These are phyloP conservation scores for Struthidea cinerea DNA, from an alignment of 2,113 vertebrate genomes.

Conservation along the genomic window DNA sequence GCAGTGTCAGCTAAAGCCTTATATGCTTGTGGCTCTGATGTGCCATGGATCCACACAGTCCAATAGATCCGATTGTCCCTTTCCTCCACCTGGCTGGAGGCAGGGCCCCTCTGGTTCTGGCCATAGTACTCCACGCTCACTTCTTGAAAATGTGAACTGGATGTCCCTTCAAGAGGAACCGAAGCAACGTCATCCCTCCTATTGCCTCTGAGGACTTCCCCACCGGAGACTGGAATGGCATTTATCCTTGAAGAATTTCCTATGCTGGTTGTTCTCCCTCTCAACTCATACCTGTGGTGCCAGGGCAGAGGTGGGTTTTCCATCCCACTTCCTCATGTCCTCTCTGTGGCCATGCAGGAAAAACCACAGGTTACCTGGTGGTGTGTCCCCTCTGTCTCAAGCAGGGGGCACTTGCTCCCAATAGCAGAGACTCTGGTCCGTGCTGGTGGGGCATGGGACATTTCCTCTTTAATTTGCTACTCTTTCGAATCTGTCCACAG, in stretches of 20 bases:
- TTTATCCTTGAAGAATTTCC: not conserved
- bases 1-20: not conserved
- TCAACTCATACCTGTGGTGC: too few relatives aligned
- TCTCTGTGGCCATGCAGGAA: too few relatives aligned
- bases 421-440: too few relatives aligned
- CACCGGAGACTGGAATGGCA: not conserved
- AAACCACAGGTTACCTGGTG: too few relatives aligned
- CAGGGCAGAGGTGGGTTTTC: too few relatives aligned
- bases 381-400: too few relatives aligned
- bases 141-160: not conserved
- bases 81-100: not conserved
- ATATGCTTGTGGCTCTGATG: not conserved
- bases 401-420: too few relatives aligned
- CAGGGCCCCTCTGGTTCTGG: not conserved
- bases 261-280: not conserved
- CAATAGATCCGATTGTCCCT: not conserved
- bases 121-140: not conserved
- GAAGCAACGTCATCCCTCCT: not conserved
- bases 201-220: not conserved
- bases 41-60: not conserved
- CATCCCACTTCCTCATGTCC: too few relatives aligned
- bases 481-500: too few relatives aligned
- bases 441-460: too few relatives aligned
- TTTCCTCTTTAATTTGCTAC: too few relatives aligned
- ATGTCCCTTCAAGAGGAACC: not conserved